These are phyloP conservation scores for Scaeva pyrastri DNA, from an alignment of 2,888 invertebrate genomes.

Conservation along the genomic window DNA sequence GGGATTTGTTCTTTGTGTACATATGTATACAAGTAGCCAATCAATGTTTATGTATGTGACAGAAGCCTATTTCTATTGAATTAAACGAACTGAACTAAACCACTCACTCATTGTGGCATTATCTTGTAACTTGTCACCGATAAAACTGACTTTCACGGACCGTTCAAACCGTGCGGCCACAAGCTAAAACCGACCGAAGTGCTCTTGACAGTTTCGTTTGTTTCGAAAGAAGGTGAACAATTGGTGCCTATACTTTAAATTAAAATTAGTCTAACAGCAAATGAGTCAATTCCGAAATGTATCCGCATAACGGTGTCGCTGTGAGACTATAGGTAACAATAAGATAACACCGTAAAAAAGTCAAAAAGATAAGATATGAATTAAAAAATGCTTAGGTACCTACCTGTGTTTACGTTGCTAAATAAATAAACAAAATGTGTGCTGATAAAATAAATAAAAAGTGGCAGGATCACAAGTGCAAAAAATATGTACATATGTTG, in stretches of 20 bases:
- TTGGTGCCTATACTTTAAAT: too few species aligned
- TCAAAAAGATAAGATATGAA: slow-evolving; percentile 64
- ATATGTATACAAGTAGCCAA: background rate
- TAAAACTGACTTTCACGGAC: slow-evolving; percentile 27
- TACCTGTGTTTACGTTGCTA: slow-evolving; percentile 44
- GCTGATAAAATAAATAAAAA: slow-evolving; percentile 3
- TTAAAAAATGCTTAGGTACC: background rate
- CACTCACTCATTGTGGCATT: slow-evolving; percentile 41
- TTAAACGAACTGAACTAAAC: background rate
- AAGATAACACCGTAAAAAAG: slow-evolving; percentile 60
- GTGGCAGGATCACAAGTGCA: slow-evolving; percentile 7
- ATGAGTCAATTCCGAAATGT: slow-evolving; percentile 16
- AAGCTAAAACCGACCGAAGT: background rate
- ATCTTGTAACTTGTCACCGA: slow-evolving; percentile 58
- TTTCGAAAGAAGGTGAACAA: slow-evolving; percentile 16
- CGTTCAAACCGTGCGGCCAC: background rate
- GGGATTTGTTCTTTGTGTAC: slow-evolving; percentile 51
- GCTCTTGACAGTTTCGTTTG: background rate
- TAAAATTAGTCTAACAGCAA: background rate
- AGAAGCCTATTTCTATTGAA: slow-evolving; percentile 28
- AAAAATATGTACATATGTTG: background rate
- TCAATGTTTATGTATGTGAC: slow-evolving; percentile 28
- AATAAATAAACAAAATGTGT: slow-evolving; percentile 42
- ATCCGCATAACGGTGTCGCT: slow-evolving; percentile 7
- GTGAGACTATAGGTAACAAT: slow-evolving; percentile 10